phyloP scores from a whole-genome alignment of 2,888 invertebrate species.

The Erebia aethiops region DNA sequence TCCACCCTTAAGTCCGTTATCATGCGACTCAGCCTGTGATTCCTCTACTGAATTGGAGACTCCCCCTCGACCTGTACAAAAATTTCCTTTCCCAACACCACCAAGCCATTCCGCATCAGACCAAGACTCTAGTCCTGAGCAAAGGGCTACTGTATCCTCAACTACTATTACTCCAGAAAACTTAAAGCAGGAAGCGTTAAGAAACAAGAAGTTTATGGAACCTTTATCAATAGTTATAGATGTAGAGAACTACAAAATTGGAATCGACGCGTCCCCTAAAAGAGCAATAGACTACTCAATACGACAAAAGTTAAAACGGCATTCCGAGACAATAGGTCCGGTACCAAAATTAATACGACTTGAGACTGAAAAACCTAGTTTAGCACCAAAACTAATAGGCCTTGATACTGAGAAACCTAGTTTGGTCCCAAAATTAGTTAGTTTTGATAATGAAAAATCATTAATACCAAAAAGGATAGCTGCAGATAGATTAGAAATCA shows the following conservation, averaged over 20 bases:
- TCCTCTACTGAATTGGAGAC: conserved; percentile 81
- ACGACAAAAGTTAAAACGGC: conserved; percentile 68
- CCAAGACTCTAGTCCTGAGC: conserved; percentile 78
- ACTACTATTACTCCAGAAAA: conserved; percentile 78
- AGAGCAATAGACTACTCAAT: conserved; percentile 76
- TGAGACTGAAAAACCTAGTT: conserved; percentile 51
- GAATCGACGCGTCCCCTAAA: conserved; percentile 76
- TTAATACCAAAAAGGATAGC: conserved; percentile 41
- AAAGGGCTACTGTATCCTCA: conserved; percentile 79
- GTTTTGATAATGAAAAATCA: conserved; percentile 53
- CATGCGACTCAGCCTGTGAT: conserved; percentile 87
- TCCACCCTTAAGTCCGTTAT: conserved; percentile 88
- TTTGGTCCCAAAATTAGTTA: conserved; percentile 62
- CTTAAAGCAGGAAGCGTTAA: conserved; percentile 61
- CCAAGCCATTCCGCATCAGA: conserved; percentile 84
- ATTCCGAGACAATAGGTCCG: conserved; percentile 62
- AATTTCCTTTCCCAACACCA: conserved; percentile 81
- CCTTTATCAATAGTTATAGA: conserved; percentile 77
- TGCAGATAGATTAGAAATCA: conserved; percentile 31
- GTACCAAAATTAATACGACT: conserved; percentile 60
- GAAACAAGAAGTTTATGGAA: conserved; percentile 71
- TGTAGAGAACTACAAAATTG: conserved; percentile 77
- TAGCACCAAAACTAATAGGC: conserved; percentile 40
- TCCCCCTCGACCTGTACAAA: conserved; percentile 75
- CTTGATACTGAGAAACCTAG: conserved; percentile 34